Conservation (phyloP, 2,888 invertebrate species). For the Conchocele bisecta region DNA sequence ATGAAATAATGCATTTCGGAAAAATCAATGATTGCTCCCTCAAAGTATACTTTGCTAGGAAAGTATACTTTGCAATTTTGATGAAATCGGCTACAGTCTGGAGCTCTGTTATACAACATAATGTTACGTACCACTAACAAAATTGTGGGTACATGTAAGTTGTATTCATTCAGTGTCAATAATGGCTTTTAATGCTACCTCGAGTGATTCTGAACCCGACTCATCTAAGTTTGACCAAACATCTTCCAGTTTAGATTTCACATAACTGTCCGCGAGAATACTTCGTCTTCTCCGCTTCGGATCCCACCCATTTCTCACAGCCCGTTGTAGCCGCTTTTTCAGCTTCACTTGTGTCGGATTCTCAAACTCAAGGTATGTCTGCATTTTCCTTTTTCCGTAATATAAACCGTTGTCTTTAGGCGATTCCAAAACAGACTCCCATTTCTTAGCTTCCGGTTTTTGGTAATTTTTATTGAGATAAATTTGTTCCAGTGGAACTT, state of each 20-base stretch:
- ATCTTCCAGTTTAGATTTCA: constrained; percentile 47
- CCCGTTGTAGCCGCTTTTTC: constrained; percentile 65
- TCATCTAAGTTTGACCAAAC: constrained; percentile 54
- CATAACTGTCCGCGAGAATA: constrained; percentile 50
- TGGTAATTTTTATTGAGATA: constrained; percentile 71
- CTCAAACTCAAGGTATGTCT: constrained; percentile 63
- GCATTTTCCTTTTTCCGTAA: constrained; percentile 57
- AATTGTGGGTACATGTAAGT: too few relatives aligned
- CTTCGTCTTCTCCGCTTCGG: constrained; percentile 35
- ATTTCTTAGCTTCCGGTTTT: constrained; percentile 64
- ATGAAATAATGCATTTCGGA: too few relatives aligned
- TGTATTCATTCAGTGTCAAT: too few relatives aligned
- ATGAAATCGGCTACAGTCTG: too few relatives aligned
- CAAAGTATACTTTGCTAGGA: too few relatives aligned
- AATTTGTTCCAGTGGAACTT: constrained; percentile 54
- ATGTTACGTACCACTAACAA: too few relatives aligned
- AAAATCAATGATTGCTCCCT: too few relatives aligned
- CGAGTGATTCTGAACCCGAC: too few relatives aligned
- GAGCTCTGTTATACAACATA: too few relatives aligned
- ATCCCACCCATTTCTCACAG: constrained; percentile 67
- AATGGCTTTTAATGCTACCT: too few relatives aligned
- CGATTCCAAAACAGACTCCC: constrained; percentile 73
- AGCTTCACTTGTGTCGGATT: constrained; percentile 61
- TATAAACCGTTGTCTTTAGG: constrained; percentile 46
- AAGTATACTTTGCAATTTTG: too few relatives aligned